Conservation (phyloP, 2,888 invertebrate species). For the Phlogophora meticulosa region DNA sequence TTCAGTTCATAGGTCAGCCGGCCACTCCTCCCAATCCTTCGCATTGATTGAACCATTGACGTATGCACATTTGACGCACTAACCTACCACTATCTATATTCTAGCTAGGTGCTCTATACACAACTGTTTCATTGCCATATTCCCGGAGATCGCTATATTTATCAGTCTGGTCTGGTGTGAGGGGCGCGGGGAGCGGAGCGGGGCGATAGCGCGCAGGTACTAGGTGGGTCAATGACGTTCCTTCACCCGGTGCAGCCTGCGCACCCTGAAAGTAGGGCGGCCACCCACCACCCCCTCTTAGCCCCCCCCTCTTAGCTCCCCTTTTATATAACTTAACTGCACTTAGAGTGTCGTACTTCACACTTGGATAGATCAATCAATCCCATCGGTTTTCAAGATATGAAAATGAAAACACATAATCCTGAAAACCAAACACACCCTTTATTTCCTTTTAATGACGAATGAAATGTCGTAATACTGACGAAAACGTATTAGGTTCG, state of each 20-base stretch:
- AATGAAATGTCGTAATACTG: conserved; percentile 21
- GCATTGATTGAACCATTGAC: conserved; percentile 57
- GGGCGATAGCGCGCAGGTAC: conserved; percentile 77
- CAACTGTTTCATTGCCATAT: conserved; percentile 85
- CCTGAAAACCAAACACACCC: neutral
- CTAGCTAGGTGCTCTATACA: conserved; percentile 53
- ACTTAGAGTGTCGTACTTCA: conserved; percentile 43
- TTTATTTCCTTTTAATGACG: conserved; percentile 20
- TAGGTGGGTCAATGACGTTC: conserved; percentile 88
- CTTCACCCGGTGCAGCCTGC: conserved; percentile 84
- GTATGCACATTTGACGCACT: conserved; percentile 59
- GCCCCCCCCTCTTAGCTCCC: conserved; percentile 65
- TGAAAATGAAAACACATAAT: conserved; percentile 5
- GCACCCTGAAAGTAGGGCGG: conserved; percentile 85
- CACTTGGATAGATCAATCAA: conserved; percentile 49
- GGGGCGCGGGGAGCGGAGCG: conserved; percentile 58
- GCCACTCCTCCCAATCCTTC: conserved; percentile 53
- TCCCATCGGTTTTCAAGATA: conserved; percentile 13
- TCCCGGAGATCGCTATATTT: conserved; percentile 83
- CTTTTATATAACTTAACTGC: conserved; percentile 62
- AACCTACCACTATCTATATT: conserved; percentile 35
- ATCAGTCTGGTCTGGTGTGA: conserved; percentile 71
- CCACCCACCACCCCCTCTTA: conserved; percentile 61
- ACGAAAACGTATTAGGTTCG: conserved; percentile 12
- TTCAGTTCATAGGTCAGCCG: conserved; percentile 51